Conservation (phyloP, 2,113 vertebrate species). For the Trinectes maculatus region DNA sequence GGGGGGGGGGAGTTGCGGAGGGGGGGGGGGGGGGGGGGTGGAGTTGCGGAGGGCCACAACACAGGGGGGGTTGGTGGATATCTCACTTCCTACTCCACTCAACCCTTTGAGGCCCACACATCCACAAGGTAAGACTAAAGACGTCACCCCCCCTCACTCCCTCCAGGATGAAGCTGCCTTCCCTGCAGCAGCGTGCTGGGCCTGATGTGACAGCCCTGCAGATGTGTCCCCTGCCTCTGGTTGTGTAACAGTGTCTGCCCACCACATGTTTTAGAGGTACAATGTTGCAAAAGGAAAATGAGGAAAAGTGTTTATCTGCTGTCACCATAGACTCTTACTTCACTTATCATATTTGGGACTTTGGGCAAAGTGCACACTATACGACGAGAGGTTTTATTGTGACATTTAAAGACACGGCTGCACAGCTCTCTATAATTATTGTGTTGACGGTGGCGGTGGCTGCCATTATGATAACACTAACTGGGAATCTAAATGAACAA, state of each 20-base stretch:
- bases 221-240: slow-evolving; percentile 28
- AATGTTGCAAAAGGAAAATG: background rate
- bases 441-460: background rate
- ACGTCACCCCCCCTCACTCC: slow-evolving; percentile 15
- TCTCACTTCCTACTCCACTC: slow-evolving; percentile 45
- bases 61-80: slow-evolving; percentile 32
- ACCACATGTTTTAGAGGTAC: slow-evolving; percentile 60
- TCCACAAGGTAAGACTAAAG: slow-evolving; percentile 35
- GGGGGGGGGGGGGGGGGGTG: slow-evolving; percentile 8
- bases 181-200: slow-evolving; percentile 35
- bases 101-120: slow-evolving; percentile 42
- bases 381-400: background rate
- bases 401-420: background rate
- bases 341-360: background rate
- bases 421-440: background rate
- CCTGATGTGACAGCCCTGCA: slow-evolving; percentile 44
- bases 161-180: slow-evolving; percentile 52
- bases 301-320: background rate
- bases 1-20: slow-evolving; percentile 10
- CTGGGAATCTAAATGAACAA: slow-evolving; percentile 1
- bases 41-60: slow-evolving; percentile 13
- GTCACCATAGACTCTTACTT: background rate
- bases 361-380: background rate
- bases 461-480: background rate
- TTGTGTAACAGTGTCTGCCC: slow-evolving; percentile 64